phyloP scores from a whole-genome alignment of 2,113 vertebrate genomes.

The Sylvietta virens region DNA sequence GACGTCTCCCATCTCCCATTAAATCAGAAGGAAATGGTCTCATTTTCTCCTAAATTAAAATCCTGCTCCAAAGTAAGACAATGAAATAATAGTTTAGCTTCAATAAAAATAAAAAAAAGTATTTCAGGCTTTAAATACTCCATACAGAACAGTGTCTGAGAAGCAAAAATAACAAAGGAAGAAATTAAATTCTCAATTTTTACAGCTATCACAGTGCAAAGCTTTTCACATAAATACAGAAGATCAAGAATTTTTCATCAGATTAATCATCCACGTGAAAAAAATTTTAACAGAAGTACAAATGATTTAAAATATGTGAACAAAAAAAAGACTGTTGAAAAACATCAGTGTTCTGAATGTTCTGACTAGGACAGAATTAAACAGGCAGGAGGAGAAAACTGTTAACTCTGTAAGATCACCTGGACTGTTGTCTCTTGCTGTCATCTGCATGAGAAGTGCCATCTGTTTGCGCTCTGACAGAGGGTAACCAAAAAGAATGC shows the following conservation, averaged over 20 bases:
- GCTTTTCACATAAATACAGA: background rate
- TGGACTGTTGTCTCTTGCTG: constrained; percentile 97
- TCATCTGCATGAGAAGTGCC: constrained; percentile 99
- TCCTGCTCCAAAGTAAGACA: background rate
- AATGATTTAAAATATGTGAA: background rate
- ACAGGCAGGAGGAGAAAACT: background rate
- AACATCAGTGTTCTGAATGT: background rate
- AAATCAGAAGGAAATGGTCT: background rate
- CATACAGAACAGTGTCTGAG: background rate
- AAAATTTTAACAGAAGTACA: background rate
- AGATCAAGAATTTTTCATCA: background rate
- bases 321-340: background rate
- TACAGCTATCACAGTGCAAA: background rate
- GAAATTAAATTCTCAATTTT: background rate
- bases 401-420: constrained; percentile 70
- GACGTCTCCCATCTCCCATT: background rate
- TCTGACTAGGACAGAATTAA: background rate
- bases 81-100: background rate
- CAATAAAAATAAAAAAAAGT: background rate
- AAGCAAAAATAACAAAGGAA: background rate
- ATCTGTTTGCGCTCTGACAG: constrained; percentile 98
- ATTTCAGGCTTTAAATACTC: background rate
- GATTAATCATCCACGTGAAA: background rate
- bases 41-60: background rate
- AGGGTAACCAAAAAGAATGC: constrained; percentile 96